Percentiles rank a stretch among this genome's conserved stretches.
These are phyloP conservation scores for Spialia ferax DNA, from an alignment of 2,888 invertebrate species.

Conservation along the genomic window DNA sequence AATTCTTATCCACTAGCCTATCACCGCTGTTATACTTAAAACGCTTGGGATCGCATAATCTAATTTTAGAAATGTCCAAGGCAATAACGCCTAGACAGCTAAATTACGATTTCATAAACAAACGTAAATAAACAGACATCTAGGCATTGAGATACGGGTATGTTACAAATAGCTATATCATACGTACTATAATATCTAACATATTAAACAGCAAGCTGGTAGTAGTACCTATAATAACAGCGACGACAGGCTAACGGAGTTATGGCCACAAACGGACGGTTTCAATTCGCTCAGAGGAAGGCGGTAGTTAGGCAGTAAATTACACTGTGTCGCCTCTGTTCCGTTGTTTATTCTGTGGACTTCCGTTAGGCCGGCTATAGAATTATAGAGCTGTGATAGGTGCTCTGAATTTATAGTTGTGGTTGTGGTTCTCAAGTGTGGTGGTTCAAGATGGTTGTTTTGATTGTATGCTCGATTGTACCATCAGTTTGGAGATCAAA, in stretches of 20 bases:
- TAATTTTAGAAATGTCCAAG: no score
- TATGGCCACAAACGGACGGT: slow-evolving; percentile 61
- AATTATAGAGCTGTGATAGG: slow-evolving; percentile 36
- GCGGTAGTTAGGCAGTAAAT: slow-evolving; percentile 61
- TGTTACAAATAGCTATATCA: not conserved
- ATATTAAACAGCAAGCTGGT: not conserved
- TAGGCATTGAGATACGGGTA: not conserved
- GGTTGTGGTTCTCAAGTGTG: not conserved
- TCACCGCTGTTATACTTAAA: no score
- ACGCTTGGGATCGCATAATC: no score
- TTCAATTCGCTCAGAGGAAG: slow-evolving; percentile 60
- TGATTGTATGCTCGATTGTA: no score
- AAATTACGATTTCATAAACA: no score
- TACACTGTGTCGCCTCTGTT: slow-evolving; percentile 58
- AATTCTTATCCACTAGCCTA: no score
- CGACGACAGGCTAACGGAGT: slow-evolving; percentile 62
- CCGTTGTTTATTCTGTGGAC: slow-evolving; percentile 62
- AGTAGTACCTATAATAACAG: slow-evolving; percentile 47
- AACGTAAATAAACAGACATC: no score
- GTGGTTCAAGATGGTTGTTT: not conserved
- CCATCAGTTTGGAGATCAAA: no score
- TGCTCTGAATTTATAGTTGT: slow-evolving; percentile 9
- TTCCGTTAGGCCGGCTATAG: slow-evolving; percentile 47
- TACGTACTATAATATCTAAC: not conserved
- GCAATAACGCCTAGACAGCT: no score